phyloP scores from a whole-genome alignment of 2,113 vertebrate species.

The Saguinus imperator region DNA sequence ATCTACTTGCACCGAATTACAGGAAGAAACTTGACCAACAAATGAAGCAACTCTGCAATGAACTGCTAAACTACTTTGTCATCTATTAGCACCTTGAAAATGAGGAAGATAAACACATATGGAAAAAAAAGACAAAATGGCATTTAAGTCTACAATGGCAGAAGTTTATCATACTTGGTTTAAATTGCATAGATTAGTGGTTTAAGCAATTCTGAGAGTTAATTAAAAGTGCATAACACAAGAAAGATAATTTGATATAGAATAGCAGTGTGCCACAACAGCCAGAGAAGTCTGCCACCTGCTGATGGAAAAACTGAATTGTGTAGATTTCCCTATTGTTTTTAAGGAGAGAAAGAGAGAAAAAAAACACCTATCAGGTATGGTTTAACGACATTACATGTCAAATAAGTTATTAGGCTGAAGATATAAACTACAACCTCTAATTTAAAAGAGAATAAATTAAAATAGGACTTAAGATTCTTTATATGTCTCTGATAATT shows the following conservation, averaged over 20 bases:
- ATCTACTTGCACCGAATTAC: constrained; percentile 31
- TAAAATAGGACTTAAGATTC: neutral
- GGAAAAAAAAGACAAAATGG: neutral
- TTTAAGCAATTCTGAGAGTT: constrained; percentile 8
- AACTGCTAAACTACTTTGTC: neutral
- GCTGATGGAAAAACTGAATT: constrained; percentile 30
- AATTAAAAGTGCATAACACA: neutral
- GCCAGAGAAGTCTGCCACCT: constrained; percentile 50
- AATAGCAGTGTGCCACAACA: neutral
- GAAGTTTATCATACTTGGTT: neutral
- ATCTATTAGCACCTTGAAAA: neutral
- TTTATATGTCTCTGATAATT: neutral
- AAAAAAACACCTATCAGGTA: neutral
- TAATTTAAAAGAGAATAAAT: constrained; percentile 40
- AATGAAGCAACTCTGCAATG: constrained; percentile 25
- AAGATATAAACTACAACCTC: neutral
- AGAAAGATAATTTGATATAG: neutral
- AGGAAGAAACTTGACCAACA: constrained; percentile 64
- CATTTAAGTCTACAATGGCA: neutral
- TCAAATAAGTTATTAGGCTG: neutral
- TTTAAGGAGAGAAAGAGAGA: neutral
- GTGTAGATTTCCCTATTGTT: neutral
- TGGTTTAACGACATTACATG: neutral
- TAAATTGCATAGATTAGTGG: neutral
- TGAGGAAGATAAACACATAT: neutral